Conservation (phyloP, 2,888 invertebrate genomes). For the Epinotia brunnichana region DNA sequence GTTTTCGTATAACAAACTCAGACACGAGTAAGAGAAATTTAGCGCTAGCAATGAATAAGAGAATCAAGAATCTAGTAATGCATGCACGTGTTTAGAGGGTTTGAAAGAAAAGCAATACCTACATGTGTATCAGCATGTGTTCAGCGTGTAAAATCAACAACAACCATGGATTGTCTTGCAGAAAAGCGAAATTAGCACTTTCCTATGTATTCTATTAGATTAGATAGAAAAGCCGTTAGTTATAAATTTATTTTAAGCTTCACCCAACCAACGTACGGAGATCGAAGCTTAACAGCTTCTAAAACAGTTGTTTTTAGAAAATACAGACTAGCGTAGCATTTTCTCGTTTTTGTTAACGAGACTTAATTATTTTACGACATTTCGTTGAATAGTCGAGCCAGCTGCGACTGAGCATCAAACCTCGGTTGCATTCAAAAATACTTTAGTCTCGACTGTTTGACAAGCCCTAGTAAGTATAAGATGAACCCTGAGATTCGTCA, state of each 20-base stretch:
- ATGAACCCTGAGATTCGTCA: background rate
- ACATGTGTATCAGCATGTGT: no score
- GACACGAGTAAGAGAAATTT: background rate
- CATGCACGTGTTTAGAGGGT: no score
- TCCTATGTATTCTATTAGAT: background rate
- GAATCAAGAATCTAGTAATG: background rate
- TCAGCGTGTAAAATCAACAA: background rate
- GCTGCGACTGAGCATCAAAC: slow-evolving; percentile 33
- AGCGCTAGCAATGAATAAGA: background rate
- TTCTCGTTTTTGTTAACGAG: slow-evolving; percentile 18
- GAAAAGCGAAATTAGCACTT: background rate
- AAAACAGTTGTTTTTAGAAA: background rate
- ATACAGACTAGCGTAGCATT: background rate
- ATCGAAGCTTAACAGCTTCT: background rate
- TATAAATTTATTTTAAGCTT: background rate
- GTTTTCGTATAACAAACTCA: background rate
- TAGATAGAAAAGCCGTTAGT: background rate
- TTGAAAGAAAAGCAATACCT: no score
- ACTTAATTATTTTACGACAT: slow-evolving; percentile 30
- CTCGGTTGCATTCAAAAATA: slow-evolving; percentile 9
- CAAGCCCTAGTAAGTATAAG: background rate
- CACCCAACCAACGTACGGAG: background rate
- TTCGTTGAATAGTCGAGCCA: slow-evolving; percentile 22
- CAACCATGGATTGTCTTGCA: background rate
- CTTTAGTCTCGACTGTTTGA: background rate